These are phyloP conservation scores for Dinocampus coccinellae DNA, from an alignment of 2,888 invertebrate species.

Conservation along the genomic window DNA sequence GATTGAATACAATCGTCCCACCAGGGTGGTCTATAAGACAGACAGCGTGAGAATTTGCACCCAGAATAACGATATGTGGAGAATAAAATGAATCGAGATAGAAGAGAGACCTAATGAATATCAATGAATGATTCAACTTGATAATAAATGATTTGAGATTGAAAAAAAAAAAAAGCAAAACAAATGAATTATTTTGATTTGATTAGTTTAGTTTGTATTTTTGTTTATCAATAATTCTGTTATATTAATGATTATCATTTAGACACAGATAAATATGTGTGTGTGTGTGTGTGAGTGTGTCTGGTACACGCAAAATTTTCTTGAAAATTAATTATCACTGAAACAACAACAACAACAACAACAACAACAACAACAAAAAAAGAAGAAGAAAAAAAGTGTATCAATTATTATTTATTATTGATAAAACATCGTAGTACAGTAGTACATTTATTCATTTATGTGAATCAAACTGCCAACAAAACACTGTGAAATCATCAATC, in stretches of 20 bases:
- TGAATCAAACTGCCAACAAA: constrained; percentile 39
- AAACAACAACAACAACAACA: too few relatives aligned
- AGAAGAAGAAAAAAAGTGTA: background rate
- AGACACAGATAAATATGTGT: background rate
- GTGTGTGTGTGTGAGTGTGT: too few relatives aligned
- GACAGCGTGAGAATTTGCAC: constrained; percentile 27
- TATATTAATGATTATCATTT: background rate
- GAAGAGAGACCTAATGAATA: constrained; percentile 12
- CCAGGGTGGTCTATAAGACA: constrained; percentile 51
- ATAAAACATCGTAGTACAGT: background rate
- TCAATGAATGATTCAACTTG: constrained; percentile 1
- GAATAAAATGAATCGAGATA: background rate
- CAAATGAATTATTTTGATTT: background rate
- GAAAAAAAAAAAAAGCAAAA: background rate
- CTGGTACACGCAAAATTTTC: background rate
- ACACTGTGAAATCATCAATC: constrained; percentile 59
- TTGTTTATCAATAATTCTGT: background rate
- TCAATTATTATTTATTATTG: background rate
- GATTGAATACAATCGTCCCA: constrained; percentile 50
- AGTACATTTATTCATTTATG: constrained; percentile 17
- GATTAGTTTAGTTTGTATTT: background rate
- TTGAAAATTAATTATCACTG: background rate
- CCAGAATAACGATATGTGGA: background rate
- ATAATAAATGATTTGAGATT: constrained; percentile 15
- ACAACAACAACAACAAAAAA: too few relatives aligned